Percentiles rank a stretch among this genome's conserved stretches.
Evolutionary conservation across 1,140 invertebrate genomes (phyloP).

Genomic region (Trachymyrmex septentrionalis): DNA sequence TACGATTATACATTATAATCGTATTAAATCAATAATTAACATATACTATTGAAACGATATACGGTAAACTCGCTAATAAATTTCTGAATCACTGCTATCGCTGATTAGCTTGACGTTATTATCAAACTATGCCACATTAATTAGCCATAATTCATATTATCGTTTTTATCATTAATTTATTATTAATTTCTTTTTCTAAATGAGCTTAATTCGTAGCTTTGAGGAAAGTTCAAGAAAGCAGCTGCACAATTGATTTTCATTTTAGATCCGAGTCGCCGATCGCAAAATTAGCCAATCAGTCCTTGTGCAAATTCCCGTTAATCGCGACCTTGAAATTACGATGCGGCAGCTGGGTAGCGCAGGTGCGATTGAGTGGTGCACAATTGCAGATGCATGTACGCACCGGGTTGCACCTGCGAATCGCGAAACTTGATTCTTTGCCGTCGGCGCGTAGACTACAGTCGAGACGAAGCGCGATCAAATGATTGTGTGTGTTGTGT

Average conservation of each 20-base stretch:
- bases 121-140: neutral
- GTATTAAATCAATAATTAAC: neutral
- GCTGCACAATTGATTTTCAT: neutral
- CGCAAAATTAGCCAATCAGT: slow-evolving; percentile 49
- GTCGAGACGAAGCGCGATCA: neutral
- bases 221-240: neutral
- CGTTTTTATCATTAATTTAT: neutral
- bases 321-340: slow-evolving; percentile 65
- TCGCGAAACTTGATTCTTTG: slow-evolving; percentile 32
- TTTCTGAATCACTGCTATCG: neutral
- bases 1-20: neutral
- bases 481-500: slow-evolving; percentile 20
- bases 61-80: neutral
- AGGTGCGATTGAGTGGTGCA: slow-evolving; percentile 65
- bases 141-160: neutral
- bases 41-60: neutral
- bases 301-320: slow-evolving; percentile 68
- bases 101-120: neutral
- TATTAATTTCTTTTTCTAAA: neutral
- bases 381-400: slow-evolving; percentile 62
- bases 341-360: slow-evolving; percentile 74
- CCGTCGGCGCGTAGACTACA: slow-evolving; percentile 16
- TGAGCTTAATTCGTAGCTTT: neutral
- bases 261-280: neutral
- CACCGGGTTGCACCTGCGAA: slow-evolving; percentile 74